These are phyloP conservation scores for Nyctalus aviator DNA, from an alignment of 2,797 vertebrate genomes.

Conservation along the genomic window DNA sequence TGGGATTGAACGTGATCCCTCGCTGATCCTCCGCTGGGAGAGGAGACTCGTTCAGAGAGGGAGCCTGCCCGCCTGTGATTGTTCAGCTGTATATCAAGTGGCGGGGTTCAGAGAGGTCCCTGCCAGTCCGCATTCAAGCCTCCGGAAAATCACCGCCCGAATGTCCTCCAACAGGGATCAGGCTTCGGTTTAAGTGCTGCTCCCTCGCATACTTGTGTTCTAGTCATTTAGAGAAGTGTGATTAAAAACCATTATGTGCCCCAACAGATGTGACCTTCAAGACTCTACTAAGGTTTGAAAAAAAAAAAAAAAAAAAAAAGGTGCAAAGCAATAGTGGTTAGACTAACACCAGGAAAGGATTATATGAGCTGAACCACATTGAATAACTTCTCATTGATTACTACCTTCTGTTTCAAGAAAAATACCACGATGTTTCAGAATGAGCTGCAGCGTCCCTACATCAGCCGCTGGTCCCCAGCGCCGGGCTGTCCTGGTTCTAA, in stretches of 20 bases:
- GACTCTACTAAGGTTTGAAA: slow-evolving; percentile 71
- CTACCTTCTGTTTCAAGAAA: slow-evolving; percentile 87
- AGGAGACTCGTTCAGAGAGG: not conserved
- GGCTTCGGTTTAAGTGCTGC: slow-evolving; percentile 74
- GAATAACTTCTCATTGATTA: slow-evolving; percentile 85
- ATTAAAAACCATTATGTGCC: slow-evolving; percentile 88
- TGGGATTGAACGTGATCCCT: slow-evolving; percentile 36
- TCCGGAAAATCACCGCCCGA: slow-evolving; percentile 69
- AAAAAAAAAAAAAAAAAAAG: slow-evolving; percentile 65
- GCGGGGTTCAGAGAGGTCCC: slow-evolving; percentile 65
- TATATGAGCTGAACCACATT: slow-evolving; percentile 84
- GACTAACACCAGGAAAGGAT: slow-evolving; percentile 88
- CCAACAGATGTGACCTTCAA: slow-evolving; percentile 88
- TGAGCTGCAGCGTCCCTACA: slow-evolving; percentile 69
- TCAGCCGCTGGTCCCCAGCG: not conserved
- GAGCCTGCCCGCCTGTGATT: slow-evolving; percentile 58
- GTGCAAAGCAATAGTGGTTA: slow-evolving; percentile 86
- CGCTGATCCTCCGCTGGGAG: slow-evolving; percentile 58
- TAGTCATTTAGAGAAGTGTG: slow-evolving; percentile 84
- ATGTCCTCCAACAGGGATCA: slow-evolving; percentile 75
- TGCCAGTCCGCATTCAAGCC: slow-evolving; percentile 72
- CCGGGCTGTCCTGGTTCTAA: slow-evolving; percentile 60
- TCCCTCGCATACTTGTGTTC: slow-evolving; percentile 74
- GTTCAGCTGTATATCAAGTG: slow-evolving; percentile 62
- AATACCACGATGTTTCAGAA: slow-evolving; percentile 79